These are phyloP conservation scores for Sarcophilus harrisii DNA, from an alignment of 2,797 vertebrate species.

Conservation along the genomic window DNA sequence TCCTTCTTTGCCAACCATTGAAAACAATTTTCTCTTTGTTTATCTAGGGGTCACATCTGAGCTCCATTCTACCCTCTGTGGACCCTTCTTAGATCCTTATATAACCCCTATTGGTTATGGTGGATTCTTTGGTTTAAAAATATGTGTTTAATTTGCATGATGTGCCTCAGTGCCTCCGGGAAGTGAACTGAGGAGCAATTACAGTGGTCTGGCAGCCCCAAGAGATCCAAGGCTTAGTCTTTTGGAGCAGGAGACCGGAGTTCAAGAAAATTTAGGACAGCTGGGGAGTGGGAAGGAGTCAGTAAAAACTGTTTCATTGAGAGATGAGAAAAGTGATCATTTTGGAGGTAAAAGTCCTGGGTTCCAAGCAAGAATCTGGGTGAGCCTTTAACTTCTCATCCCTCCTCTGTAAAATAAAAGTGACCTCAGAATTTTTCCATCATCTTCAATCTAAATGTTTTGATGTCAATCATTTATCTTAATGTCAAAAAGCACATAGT, in stretches of 20 bases:
- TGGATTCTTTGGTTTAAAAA: not conserved
- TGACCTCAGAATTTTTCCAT: not conserved
- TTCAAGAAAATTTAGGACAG: not conserved
- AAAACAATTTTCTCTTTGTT: not conserved
- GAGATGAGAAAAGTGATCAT: not conserved
- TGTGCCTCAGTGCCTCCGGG: not conserved
- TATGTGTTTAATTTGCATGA: not conserved
- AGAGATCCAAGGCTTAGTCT: not conserved
- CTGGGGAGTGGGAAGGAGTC: not conserved
- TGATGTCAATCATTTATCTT: not conserved
- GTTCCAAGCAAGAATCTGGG: not conserved
- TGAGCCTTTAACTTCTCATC: not conserved
- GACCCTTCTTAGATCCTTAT: not conserved
- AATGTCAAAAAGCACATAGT: not conserved
- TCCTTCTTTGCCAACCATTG: not conserved
- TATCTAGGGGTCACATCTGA: not conserved
- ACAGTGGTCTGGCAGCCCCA: not conserved
- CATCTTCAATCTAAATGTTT: not conserved
- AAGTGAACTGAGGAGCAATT: not conserved
- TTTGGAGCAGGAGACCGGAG: not conserved
- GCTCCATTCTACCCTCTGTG: not conserved
- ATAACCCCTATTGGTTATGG: not conserved
- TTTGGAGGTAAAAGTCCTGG: not conserved
- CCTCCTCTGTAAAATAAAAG: conserved; percentile 41
- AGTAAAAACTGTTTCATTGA: not conserved